A percentile compares a stretch with the other conserved stretches of the same genome.
Conservation (phyloP, 2,113 vertebrate species). For the Aegotheles bennettii region DNA sequence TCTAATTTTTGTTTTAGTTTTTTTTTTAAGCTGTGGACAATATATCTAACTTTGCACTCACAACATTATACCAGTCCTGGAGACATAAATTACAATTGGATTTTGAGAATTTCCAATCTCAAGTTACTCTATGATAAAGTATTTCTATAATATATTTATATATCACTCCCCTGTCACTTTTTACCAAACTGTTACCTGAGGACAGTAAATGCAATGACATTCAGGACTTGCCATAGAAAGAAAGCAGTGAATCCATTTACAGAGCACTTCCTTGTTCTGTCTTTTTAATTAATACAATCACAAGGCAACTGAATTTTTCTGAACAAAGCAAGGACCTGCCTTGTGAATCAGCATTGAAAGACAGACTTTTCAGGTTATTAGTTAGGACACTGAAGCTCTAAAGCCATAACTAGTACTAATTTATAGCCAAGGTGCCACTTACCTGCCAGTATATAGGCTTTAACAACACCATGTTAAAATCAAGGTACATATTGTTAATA, state of each 20-base stretch:
- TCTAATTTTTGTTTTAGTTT: background rate
- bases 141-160: background rate
- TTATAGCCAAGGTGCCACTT: background rate
- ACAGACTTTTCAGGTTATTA: background rate
- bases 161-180: background rate
- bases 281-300: background rate
- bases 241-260: background rate
- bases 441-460: background rate
- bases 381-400: background rate
- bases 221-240: background rate
- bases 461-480: background rate
- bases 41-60: background rate
- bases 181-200: background rate
- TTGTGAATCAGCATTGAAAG: background rate
- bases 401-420: background rate
- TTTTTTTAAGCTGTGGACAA: background rate
- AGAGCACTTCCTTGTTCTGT: background rate
- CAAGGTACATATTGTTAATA: background rate
- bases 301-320: background rate
- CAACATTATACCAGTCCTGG: background rate
- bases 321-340: background rate
- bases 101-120: background rate
- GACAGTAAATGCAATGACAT: background rate
- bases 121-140: background rate
- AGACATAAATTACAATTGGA: background rate